Percentiles rank a stretch among this genome's conserved stretches.
These are phyloP conservation scores for Chloropsis hardwickii DNA, from an alignment of 2,113 vertebrate species.

Conservation along the genomic window DNA sequence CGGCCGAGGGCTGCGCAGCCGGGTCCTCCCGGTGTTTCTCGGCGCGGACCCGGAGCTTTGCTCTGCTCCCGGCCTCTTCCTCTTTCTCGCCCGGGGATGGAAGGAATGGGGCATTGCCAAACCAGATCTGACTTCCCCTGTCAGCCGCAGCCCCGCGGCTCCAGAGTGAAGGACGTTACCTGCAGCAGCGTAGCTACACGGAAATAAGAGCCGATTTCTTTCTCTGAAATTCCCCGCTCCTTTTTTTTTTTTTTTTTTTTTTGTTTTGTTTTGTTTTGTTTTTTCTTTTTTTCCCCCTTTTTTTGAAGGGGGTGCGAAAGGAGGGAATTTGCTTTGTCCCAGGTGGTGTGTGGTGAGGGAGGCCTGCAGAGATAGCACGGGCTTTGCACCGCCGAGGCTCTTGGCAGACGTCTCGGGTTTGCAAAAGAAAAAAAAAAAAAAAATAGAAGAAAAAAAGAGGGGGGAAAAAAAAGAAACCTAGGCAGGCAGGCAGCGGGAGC, in stretches of 20 bases:
- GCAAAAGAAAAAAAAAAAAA: background rate
- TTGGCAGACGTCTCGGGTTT: conserved; percentile 19
- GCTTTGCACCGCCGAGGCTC: background rate
- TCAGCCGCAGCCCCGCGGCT: conserved; percentile 69
- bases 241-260: background rate
- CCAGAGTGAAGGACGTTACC: conserved; percentile 71
- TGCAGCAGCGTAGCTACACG: conserved; percentile 78
- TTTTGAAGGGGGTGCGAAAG: background rate
- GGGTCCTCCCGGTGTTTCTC: background rate
- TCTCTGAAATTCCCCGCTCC: background rate
- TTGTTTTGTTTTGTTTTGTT: too few species aligned
- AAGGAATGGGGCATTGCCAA: conserved; percentile 68
- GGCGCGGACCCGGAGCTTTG: background rate
- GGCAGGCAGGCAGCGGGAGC: conserved; percentile 2
- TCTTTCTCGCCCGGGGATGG: conserved; percentile 62
- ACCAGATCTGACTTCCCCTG: conserved; percentile 74
- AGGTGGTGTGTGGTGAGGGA: conserved; percentile 67
- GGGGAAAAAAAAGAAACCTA: background rate
- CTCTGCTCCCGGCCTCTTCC: background rate
- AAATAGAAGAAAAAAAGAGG: background rate
- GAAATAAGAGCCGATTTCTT: conserved; percentile 82
- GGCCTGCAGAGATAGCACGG: conserved; percentile 81
- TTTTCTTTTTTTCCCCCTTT: rapidly evolving
- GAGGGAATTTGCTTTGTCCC: background rate
- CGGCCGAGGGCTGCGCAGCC: background rate